phyloP scores from a whole-genome alignment of 2,113 vertebrate genomes.

The Strigops habroptila region DNA sequence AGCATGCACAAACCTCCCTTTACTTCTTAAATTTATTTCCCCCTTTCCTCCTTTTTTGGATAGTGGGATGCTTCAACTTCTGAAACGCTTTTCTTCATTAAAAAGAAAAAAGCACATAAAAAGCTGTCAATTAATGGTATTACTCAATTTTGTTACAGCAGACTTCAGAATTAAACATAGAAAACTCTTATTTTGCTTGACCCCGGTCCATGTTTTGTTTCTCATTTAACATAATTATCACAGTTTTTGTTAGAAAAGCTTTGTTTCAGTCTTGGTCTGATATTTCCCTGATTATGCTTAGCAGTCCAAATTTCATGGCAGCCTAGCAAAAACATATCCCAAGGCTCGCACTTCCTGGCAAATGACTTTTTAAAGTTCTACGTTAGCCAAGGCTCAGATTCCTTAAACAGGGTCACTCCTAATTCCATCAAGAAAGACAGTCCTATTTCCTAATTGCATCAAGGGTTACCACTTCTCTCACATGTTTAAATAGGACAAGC shows the following conservation, averaged over 20 bases:
- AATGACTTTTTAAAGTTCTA: constrained; percentile 12
- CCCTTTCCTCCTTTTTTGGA: constrained; percentile 1
- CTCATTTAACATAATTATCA: constrained; percentile 15
- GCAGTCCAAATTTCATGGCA: constrained; percentile 32
- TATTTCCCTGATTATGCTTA: constrained; percentile 19
- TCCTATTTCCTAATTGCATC: constrained; percentile 69
- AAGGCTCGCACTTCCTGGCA: constrained; percentile 62
- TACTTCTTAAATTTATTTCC: neutral
- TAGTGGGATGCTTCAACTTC: constrained; percentile 1
- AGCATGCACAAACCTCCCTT: constrained; percentile 16
- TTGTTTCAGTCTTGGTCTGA: constrained; percentile 43
- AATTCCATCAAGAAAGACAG: constrained; percentile 66
- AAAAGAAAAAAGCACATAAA: neutral
- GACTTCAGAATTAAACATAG: neutral
- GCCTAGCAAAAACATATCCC: constrained; percentile 50
- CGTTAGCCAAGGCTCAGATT: constrained; percentile 40
- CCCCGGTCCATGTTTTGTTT: constrained; percentile 26
- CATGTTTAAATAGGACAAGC: constrained; percentile 80
- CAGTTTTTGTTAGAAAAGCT: constrained; percentile 64
- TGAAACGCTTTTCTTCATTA: neutral
- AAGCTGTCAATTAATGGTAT: neutral
- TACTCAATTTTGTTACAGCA: neutral
- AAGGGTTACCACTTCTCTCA: constrained; percentile 73
- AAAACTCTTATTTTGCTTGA: constrained; percentile 49
- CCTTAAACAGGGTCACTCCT: constrained; percentile 43